Evolutionary conservation across 2,888 invertebrate species (phyloP), one percentile per base, ranked within the genome.

Genomic region (Subacronicta megacephala): DNA sequence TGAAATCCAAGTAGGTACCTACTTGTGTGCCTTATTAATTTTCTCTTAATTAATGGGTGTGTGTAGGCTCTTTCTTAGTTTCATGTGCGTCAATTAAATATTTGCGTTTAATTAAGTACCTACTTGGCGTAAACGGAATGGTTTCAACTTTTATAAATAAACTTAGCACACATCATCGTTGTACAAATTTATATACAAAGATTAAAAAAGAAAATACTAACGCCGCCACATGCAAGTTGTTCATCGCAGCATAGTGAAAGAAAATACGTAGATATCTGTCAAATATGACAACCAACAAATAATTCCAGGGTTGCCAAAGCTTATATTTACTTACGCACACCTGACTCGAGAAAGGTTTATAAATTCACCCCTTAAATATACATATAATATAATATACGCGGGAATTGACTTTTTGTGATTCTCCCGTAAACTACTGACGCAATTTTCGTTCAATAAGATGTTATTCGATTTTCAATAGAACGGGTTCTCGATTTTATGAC

Each of bases 241-340:
- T 26, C 10, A 1, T 26, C 15, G 12, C 15, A 31, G 3, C 33
- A 13, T 5, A 5, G 15, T 29, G n/a, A 13, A 16, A 20, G 9
- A 47, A 53, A 46, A 13, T 35, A 13, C 16, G 35, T 42, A 56
- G 16, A 38, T n/a, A 47, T 18, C 13, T 38, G n/a, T 20, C 52
- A 62, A 60, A 56, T 43, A 29, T 68, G 59, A 54, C 59, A 68
- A 47, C 45, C 26, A 56, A 64, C 64, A 73, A 68, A 73, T 57
- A 73, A 57, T 53, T 36, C 36, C 13, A 41, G 31, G 45, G 41
- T 31, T 53, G 26, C 12, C 49, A 55, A 36, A 44, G 52, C 70
- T 63, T 52, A 57, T 63, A 63, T 71, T 72, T 69, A 54, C 73
- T 47, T 23, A 43, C 69, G 42, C 53, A 70, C 50, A 63, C 74